Evolutionary conservation across 2,113 vertebrate genomes (phyloP).

Genomic region (Serilophus lunatus): DNA sequence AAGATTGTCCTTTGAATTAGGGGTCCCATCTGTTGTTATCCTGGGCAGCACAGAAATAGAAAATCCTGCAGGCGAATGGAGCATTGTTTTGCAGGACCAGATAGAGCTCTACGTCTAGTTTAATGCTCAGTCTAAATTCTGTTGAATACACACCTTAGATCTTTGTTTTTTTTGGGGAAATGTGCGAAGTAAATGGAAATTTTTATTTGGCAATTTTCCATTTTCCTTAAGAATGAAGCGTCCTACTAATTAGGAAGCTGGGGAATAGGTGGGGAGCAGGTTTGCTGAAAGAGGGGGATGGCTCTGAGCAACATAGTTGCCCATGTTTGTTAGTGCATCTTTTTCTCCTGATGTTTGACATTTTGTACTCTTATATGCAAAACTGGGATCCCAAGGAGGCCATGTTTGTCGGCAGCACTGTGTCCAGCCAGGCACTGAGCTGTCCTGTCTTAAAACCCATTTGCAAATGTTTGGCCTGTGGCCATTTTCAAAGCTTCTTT

Average conservation of each 20-base stretch:
- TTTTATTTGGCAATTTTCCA: not conserved
- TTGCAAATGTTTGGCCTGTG: not conserved
- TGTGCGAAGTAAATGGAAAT: not conserved
- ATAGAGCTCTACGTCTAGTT: not conserved
- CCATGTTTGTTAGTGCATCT: not conserved
- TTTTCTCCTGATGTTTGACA: not conserved
- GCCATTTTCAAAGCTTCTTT: not conserved
- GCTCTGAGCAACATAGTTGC: not conserved
- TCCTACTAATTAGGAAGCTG: not conserved
- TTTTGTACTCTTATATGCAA: not conserved
- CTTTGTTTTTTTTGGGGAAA: not conserved
- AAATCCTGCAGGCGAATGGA: slow-evolving; percentile 1
- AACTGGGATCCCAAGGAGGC: not conserved
- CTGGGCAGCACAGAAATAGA: slow-evolving; percentile 32
- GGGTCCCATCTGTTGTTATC: slow-evolving; percentile 58
- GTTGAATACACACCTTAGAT: not conserved
- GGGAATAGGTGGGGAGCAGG: not conserved
- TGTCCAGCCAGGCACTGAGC: not conserved
- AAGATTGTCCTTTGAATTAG: slow-evolving; percentile 11
- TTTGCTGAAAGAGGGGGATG: not conserved
- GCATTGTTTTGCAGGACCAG: not conserved
- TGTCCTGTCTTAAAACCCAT: not conserved
- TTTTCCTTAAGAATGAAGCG: not conserved
- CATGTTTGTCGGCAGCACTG: not conserved
- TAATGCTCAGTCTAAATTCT: slow-evolving; percentile 20